phyloP scores from a whole-genome alignment of 30 jellyfish, hydroid and myxozoan genomes.

The Aurelia sp. region DNA sequence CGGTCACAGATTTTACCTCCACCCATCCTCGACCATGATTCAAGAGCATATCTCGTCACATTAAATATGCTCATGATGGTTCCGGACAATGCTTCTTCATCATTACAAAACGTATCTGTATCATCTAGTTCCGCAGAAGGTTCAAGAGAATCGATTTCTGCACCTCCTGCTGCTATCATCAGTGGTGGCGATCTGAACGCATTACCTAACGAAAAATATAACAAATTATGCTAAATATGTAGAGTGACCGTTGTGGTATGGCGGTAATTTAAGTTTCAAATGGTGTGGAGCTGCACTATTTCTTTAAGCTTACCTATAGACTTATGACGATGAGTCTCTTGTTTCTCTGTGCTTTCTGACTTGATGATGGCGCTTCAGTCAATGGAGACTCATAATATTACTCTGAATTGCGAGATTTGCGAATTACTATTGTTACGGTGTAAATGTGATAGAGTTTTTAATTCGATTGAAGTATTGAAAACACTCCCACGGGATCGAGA shows the following conservation, averaged over 20 bases:
- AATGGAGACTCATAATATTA: too few species aligned
- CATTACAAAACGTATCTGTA: conserved; percentile 63
- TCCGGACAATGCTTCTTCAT: conserved; percentile 87
- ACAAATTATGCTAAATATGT: background rate
- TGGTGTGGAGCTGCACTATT: too few species aligned
- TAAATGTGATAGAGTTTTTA: too few species aligned
- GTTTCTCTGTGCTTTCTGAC: too few species aligned
- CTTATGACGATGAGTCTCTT: too few species aligned
- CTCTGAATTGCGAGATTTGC: too few species aligned
- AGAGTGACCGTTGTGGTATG: background rate
- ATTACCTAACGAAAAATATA: conserved; percentile 35
- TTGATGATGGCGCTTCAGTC: too few species aligned
- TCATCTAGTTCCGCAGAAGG: conserved; percentile 57
- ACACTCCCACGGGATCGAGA: too few species aligned
- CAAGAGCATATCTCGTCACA: conserved; percentile 72
- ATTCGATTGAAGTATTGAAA: too few species aligned
- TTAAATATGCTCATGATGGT: conserved; percentile 78
- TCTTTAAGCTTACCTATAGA: too few species aligned
- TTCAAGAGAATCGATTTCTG: conserved; percentile 65
- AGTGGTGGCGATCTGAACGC: conserved; percentile 68
- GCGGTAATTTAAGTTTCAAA: too few species aligned
- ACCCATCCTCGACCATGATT: conserved; percentile 53
- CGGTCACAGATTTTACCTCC: background rate
- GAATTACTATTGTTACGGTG: too few species aligned
- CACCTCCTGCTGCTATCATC: conserved; percentile 74